phyloP scores from a whole-genome alignment of 2,113 vertebrate species.

The Balaeniceps rex region DNA sequence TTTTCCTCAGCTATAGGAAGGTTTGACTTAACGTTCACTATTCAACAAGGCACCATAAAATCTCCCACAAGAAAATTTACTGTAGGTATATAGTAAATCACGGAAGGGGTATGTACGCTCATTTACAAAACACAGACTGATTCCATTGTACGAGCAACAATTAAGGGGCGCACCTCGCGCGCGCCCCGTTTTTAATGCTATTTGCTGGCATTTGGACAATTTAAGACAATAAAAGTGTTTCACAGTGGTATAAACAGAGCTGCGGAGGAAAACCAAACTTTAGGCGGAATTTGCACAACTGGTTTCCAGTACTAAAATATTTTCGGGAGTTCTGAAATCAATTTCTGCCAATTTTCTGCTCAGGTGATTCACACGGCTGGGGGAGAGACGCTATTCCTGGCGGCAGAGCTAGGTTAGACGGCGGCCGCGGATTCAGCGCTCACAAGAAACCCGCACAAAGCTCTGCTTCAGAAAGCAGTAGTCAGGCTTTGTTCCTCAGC shows the following conservation, averaged over 20 bases:
- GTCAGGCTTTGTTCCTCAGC: not conserved
- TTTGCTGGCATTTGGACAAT: not conserved
- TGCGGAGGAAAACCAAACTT: not conserved
- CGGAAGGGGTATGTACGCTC: not conserved
- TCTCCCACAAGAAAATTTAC: constrained; percentile 49
- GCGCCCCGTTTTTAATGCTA: not conserved
- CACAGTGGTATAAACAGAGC: not conserved
- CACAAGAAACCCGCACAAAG: not conserved
- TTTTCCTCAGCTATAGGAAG: constrained; percentile 54
- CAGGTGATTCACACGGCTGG: not conserved
- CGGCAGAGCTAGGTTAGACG: not conserved
- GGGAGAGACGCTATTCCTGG: not conserved
- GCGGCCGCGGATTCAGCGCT: fast-evolving
- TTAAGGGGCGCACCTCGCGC: not conserved
- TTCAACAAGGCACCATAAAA: constrained; percentile 55
- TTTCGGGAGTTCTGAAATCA: not conserved
- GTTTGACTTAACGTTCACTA: constrained; percentile 51
- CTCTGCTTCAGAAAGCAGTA: not conserved
- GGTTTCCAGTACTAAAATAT: not conserved
- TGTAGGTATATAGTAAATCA: constrained; percentile 43
- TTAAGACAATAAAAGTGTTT: not conserved
- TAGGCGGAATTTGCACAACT: not conserved
- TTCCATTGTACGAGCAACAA: not conserved
- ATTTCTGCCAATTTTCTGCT: not conserved
- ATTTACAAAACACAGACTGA: constrained; percentile 17